Base-by-base conservation (phyloP, 2,797 vertebrate species). In the Spinus pinus region DNA sequence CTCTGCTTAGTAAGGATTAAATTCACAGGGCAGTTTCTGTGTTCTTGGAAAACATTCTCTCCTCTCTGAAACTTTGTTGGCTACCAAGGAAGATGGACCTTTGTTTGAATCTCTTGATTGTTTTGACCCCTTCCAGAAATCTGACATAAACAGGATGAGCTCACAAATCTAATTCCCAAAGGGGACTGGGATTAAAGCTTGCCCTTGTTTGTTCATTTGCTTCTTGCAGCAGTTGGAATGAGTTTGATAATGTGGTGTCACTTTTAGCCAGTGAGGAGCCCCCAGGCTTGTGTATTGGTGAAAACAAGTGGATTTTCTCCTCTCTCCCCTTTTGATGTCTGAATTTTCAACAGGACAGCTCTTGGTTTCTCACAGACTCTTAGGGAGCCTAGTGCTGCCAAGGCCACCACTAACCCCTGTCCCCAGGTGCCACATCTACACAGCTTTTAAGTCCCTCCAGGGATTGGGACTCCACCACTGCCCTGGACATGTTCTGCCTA, bases 241-340 rank as follows among this genome's bases (percentile, higher is more conserved):
- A 37, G 44, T 64, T 53, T 31, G 17, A 3, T 74, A 21, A 44
- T 0, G 0, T 9, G 16, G 46, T 3, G 3, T 75, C 33, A 7
- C 7, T 80, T 83, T 53, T 67, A 51, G 56, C 60, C 64, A 39
- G 39, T 8, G 16, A 75, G 60, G n/a, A 86, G 73, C 47, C 39
- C 10, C 3, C 54, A n/a, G 64, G 24, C 49, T 91, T 70, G 25
- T 21, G 31, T 24, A 47, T 5, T 6, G 8, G 27, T 53, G 41
- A 42, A 67, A 83, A 35, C 1, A 0, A 25, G 2, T 50, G 66
- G 9, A 47, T 67, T 67, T 78, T 46, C 28, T 61, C 12, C 6
- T 39, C 57, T 75, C 30, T 69, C 14, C 14, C n/a, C 7, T 58
- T 61, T 2, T 41, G 21, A 21, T 41, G 21, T 16, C 37, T 56